Percentiles rank a stretch among this genome's conserved stretches.
phyloP scores from a whole-genome alignment of 2,113 vertebrate genomes.

The Rattus rattus region DNA sequence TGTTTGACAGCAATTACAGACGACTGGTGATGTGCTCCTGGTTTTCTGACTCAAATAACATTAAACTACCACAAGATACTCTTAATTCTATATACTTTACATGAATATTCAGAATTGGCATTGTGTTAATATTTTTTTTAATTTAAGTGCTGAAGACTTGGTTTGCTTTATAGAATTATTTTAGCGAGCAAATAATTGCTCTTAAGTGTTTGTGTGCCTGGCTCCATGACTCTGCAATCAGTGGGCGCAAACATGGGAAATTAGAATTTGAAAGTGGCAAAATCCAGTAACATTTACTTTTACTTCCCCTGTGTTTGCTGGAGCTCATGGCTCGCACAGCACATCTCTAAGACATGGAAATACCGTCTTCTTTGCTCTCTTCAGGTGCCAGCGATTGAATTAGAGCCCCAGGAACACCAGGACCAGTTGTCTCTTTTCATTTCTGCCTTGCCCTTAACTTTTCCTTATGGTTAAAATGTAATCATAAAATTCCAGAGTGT shows the following conservation, averaged over 20 bases:
- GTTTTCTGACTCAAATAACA: not conserved
- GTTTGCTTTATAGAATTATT: constrained; percentile 56
- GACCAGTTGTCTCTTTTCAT: not conserved
- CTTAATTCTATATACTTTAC: not conserved
- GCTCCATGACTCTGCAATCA: not conserved
- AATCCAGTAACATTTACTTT: constrained; percentile 52
- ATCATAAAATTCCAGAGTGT: not conserved
- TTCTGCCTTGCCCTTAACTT: constrained; percentile 6
- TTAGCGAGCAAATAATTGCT: constrained; percentile 54
- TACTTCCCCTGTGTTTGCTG: constrained; percentile 43
- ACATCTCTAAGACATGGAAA: constrained; percentile 32
- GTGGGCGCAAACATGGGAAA: constrained; percentile 13
- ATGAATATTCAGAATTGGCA: not conserved
- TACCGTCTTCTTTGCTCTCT: not conserved
- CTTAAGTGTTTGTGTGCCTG: not conserved
- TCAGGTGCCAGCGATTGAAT: constrained; percentile 42
- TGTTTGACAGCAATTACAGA: not conserved
- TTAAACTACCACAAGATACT: not conserved
- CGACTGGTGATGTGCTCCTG: not conserved
- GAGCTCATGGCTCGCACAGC: not conserved
- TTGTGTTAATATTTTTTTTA: constrained; percentile 29
- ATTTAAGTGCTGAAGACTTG: constrained; percentile 21
- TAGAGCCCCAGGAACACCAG: not conserved
- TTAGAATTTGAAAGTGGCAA: constrained; percentile 34
- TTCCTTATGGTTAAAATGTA: constrained; percentile 38